Evolutionary conservation across 2,888 invertebrate species (phyloP), one percentile per base, ranked within the genome.

Genomic region (Periphyllus acericola): DNA sequence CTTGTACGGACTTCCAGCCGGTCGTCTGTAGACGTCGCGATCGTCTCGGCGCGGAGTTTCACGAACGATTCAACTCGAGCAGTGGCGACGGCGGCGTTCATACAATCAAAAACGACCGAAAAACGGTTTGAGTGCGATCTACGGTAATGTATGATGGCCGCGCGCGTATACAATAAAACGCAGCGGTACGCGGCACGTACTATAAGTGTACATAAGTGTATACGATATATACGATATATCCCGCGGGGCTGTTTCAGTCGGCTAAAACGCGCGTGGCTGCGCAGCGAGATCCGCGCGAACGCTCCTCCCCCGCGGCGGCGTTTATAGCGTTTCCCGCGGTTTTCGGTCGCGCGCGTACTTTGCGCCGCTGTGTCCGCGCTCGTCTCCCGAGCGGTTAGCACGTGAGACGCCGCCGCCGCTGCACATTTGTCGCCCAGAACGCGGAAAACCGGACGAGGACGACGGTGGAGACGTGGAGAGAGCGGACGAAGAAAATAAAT

Each of bases 291-390:
- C 72, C 11, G 46, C 46, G n/a, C 52, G 72, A 34, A 83, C 34
- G 83, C 72, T 83, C 83, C 72, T 55, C 55, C 83, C 14, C n/a
- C 29, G 74, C 34, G 34, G 32, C 52, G 17, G 82, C 17, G 72
- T 14, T 14, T 17, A 14, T 46, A 52, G 25, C 71, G 72, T 82
- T 82, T 82, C 82, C 82, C 82, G 82, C 82, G 81, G 71, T 52
- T 82, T 72, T 71, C n/a, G 25, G 71, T 17, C 55, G 17, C 25
- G n/a, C 46, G 36, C 6, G 6, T 32, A 34, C 21, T 6, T 66
- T 14, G 21, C 6, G 34, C n/a, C 29, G 66, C n/a, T 6, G 60
- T 66, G 66, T 40, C 19, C n/a, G 19, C 32, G 21, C 60, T 25
- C 21, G 60, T 34, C 6, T 34, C 36, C 36, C 21, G 60, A 60